Evolutionary conservation across 2,888 invertebrate species (phyloP).

Genomic region (Anthoptus insignis): DNA sequence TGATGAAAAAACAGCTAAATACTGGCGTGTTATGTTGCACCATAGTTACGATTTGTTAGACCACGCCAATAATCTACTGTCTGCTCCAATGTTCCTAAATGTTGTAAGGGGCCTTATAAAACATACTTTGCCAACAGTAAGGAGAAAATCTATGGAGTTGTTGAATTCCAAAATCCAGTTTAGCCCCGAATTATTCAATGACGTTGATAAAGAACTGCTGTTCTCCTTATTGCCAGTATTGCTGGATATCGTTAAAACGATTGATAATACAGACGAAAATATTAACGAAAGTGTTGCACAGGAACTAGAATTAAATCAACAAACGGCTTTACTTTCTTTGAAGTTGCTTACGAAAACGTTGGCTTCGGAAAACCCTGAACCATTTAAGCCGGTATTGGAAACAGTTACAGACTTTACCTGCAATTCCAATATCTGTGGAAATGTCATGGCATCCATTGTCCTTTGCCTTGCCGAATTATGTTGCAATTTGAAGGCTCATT

Average conservation of each 20-base stretch:
- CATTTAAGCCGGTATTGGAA: constrained; percentile 91
- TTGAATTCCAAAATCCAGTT: constrained; percentile 93
- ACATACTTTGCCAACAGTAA: constrained; percentile 90
- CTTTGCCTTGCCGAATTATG: constrained; percentile 94
- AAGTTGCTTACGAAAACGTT: constrained; percentile 93
- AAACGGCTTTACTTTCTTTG: constrained; percentile 93
- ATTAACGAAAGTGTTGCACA: constrained; percentile 69
- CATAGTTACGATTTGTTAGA: constrained; percentile 93
- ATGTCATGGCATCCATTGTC: constrained; percentile 91
- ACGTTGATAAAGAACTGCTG: constrained; percentile 82
- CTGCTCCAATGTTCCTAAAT: constrained; percentile 92
- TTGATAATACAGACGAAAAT: constrained; percentile 70
- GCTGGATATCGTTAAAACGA: constrained; percentile 85
- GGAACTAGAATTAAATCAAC: constrained; percentile 91
- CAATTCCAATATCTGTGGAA: constrained; percentile 81
- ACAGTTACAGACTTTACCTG: constrained; percentile 89
- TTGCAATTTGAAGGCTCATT: constrained; percentile 91
- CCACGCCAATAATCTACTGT: constrained; percentile 92
- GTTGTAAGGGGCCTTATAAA: constrained; percentile 92
- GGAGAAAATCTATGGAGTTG: constrained; percentile 94
- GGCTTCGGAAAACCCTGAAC: constrained; percentile 89
- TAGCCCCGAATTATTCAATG: constrained; percentile 87
- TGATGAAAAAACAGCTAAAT: constrained; percentile 90
- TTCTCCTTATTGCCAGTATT: constrained; percentile 88
- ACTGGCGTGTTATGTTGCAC: constrained; percentile 94